phyloP scores from a whole-genome alignment of 2,797 vertebrate species.

The Etheostoma nigrum region DNA sequence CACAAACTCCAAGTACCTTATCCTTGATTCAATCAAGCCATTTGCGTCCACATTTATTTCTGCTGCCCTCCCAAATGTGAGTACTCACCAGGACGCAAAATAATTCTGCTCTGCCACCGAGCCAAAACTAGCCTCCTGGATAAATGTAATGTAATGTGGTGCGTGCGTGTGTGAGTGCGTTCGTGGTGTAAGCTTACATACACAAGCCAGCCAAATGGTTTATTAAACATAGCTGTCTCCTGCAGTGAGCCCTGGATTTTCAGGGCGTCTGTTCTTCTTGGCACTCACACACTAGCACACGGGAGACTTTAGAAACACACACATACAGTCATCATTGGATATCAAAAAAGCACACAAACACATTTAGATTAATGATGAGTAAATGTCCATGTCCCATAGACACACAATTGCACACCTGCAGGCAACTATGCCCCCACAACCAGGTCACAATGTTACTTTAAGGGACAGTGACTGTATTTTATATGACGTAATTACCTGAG shows the following conservation, averaged over 20 bases:
- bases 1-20: slow-evolving; percentile 25
- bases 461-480: slow-evolving; percentile 59
- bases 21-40: slow-evolving; percentile 50
- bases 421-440: not conserved
- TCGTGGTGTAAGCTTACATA: slow-evolving; percentile 13
- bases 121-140: slow-evolving; percentile 46
- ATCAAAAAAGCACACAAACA: slow-evolving; percentile 29
- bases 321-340: slow-evolving; percentile 28
- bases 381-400: slow-evolving; percentile 14
- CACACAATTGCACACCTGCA: not conserved
- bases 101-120: slow-evolving; percentile 33
- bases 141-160: not conserved
- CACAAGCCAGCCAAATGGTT: slow-evolving; percentile 50
- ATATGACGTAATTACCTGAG: slow-evolving; percentile 58
- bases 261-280: slow-evolving; percentile 68
- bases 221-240: slow-evolving; percentile 65
- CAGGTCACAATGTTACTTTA: slow-evolving; percentile 9
- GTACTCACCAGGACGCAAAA: slow-evolving; percentile 48
- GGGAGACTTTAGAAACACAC: slow-evolving; percentile 47
- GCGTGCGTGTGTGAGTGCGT: not conserved
- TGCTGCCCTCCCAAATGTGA: slow-evolving; percentile 37
- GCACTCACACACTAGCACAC: slow-evolving; percentile 40
- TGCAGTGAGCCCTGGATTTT: slow-evolving; percentile 64
- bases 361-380: slow-evolving; percentile 22
- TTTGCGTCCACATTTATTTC: slow-evolving; percentile 43